Evolutionary conservation across 1,140 invertebrate species (phyloP), one percentile per base, ranked within the genome.

Genomic region (Caenorhabditis briggsae): DNA sequence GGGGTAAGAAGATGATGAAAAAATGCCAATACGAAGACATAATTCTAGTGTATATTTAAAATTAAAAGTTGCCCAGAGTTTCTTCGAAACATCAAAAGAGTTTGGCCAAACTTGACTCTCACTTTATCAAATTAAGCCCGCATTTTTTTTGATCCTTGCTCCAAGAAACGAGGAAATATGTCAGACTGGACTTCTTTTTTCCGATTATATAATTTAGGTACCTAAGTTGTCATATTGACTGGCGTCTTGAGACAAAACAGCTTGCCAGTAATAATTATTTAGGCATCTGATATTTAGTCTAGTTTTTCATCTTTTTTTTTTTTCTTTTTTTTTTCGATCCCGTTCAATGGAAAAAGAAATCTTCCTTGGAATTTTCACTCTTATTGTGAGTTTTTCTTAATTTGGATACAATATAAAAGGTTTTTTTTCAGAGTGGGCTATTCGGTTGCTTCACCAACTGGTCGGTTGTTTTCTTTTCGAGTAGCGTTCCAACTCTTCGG

Each of bases 381-480:
- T 70, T 16, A 41, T 70, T 70, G 64, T 70, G 23, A 43, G 64
- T 70, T 70, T 43, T 46, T 5, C 18, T 11, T 11, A 25, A 11
- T 11, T 61, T 11, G 23, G 33, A 25, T 5, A 16, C 18, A 43
- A 14, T 7, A 0, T 12, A n/a, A 18, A 70, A 6, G 33, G 3
- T 46, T 18, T 1, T 18, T 70, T 25, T 70, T 46, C 41, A 70
- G 64, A 70, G 64, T 18, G 64, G 12, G 18, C 6, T 70, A 18
- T 70, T 70, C 18, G 64, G 64, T 43, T 70, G 33, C 18, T 70
- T 70, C 33, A 70, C 64, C 6, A 70, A 70, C 41, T 70, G 64
- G 64, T 70, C 64, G 9, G 64, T 70, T 70, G 64, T 70, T 5
- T 18, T 70, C 14, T 70, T 70, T 20, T 70, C 41, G 7, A 18